phyloP scores from a whole-genome alignment of 2,113 vertebrate genomes.

The Malurus elegans region DNA sequence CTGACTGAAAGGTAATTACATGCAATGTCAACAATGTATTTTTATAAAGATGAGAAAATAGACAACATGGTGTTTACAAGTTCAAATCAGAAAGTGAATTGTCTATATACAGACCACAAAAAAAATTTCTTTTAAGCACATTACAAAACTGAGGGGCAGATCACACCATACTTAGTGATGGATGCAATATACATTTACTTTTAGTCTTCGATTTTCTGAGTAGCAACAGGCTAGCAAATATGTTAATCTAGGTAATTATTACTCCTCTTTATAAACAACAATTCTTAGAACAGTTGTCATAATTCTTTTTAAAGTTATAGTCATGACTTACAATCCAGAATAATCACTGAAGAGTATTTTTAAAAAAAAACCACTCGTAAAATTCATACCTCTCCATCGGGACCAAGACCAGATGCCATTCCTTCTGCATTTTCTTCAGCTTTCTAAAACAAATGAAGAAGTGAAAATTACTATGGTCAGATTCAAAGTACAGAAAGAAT shows the following conservation, averaged over 20 bases:
- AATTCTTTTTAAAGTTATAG: not conserved
- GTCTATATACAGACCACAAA: not conserved
- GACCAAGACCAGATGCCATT: slow-evolving; percentile 85
- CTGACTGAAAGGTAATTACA: not conserved
- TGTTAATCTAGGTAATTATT: not conserved
- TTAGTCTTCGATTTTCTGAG: not conserved
- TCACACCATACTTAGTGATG: not conserved
- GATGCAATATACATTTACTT: not conserved
- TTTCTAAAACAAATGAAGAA: slow-evolving; percentile 75
- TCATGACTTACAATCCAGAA: not conserved
- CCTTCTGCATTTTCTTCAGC: slow-evolving; percentile 89
- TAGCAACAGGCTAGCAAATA: not conserved
- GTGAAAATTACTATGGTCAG: not conserved
- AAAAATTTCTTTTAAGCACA: not conserved
- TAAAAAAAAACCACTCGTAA: not conserved
- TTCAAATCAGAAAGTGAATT: not conserved
- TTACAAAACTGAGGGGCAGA: not conserved
- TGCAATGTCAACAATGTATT: not conserved
- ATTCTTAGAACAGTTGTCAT: not conserved
- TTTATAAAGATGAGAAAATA: not conserved
- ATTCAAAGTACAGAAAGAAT: not conserved
- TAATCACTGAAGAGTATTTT: not conserved
- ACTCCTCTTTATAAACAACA: not conserved
- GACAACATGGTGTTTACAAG: not conserved
- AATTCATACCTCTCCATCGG: slow-evolving; percentile 91